Conservation (phyloP, 2,888 invertebrate species). For the Stenodera caucasica region DNA sequence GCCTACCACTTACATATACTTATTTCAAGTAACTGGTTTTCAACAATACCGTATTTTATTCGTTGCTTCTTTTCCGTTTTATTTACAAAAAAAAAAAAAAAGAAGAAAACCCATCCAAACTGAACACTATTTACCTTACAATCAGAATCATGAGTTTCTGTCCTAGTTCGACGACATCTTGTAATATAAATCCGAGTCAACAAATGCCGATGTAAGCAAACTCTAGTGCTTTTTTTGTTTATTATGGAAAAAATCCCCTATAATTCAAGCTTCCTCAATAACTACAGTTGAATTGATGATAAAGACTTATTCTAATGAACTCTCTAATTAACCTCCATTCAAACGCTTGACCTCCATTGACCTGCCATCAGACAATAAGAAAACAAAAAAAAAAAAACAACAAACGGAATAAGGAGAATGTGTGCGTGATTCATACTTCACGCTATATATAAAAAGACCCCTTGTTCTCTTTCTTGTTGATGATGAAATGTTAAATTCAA, state of each 20-base stretch:
- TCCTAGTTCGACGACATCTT: no score
- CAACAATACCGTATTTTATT: conserved; percentile 27
- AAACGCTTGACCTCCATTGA: conserved; percentile 18
- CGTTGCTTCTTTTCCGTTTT: conserved; percentile 16
- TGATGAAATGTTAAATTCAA: neutral
- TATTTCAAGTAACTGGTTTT: conserved; percentile 25
- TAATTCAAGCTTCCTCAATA: no score
- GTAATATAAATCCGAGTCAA: no score
- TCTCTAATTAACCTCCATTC: conserved; percentile 23
- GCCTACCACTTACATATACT: conserved; percentile 13
- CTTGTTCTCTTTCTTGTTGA: neutral
- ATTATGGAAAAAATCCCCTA: no score
- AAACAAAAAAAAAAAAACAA: neutral
- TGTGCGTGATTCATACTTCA: conserved; percentile 4
- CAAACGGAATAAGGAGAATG: neutral
- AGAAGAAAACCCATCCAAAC: no score
- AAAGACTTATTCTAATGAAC: conserved; percentile 6
- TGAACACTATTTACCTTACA: conserved; percentile 24
- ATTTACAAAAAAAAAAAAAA: conserved; percentile 27
- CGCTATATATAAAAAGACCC: neutral
- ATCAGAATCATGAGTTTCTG: conserved; percentile 11
- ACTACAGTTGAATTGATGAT: no score
- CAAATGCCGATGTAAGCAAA: no score
- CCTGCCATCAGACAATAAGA: conserved; percentile 9
- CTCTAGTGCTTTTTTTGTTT: no score